Conservation (phyloP, 2,888 invertebrate genomes). For the Drosophila prostipennis region DNA sequence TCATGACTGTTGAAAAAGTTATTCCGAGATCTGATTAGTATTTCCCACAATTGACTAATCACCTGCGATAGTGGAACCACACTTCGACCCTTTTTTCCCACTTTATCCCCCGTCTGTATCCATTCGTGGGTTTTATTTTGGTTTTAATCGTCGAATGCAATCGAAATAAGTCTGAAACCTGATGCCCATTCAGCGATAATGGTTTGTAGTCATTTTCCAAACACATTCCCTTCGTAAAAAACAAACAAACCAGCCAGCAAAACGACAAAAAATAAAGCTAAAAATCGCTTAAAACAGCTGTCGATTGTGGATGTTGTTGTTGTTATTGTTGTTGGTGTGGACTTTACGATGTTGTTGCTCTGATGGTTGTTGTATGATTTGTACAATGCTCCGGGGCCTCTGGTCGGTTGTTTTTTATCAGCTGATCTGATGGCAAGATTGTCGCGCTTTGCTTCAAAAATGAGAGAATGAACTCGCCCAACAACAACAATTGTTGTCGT, state of each 20-base stretch:
- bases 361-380: constrained; percentile 70
- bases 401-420: constrained; percentile 61
- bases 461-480: constrained; percentile 75
- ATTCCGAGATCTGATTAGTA: constrained; percentile 18
- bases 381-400: constrained; percentile 62
- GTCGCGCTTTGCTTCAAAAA: constrained; percentile 78
- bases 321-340: constrained; percentile 17
- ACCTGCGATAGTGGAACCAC: constrained; percentile 11
- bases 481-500: constrained; percentile 50
- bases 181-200: constrained; percentile 68
- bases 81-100: not conserved
- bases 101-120: not conserved
- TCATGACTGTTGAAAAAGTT: constrained; percentile 9
- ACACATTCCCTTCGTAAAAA: constrained; percentile 45
- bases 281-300: constrained; percentile 63
- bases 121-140: constrained; percentile 8
- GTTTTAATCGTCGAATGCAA: constrained; percentile 40
- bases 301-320: constrained; percentile 47
- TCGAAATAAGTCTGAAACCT: constrained; percentile 61
- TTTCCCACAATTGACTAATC: constrained; percentile 28
- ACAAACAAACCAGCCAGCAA: constrained; percentile 30
- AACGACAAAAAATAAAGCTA: constrained; percentile 23
- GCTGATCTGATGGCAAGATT: constrained; percentile 79
- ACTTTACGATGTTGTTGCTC: constrained; percentile 25
- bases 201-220: constrained; percentile 69